Percentiles rank a stretch among this genome's conserved stretches.
Evolutionary conservation across 2,888 invertebrate genomes (phyloP).

Genomic region (Athripsodes cinereus): DNA sequence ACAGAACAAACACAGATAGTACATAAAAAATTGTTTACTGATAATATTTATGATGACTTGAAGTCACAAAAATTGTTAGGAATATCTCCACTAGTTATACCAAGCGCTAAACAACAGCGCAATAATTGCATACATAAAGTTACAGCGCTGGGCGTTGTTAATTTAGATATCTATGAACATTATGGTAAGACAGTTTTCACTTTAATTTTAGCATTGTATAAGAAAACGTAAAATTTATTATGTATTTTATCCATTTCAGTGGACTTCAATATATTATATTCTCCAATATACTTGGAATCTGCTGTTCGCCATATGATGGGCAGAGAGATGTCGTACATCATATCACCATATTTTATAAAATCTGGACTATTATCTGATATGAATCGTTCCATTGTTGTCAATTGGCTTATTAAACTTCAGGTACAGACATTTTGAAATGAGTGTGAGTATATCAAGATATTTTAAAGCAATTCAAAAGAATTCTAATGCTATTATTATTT

Average conservation of each 20-base stretch:
- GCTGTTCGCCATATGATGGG: slow-evolving; percentile 18
- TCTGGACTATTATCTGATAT: slow-evolving; percentile 19
- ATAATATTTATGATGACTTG: not conserved
- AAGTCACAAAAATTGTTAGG: not conserved
- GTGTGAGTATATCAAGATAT: too few species aligned
- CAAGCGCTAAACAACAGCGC: slow-evolving; percentile 1
- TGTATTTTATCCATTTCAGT: slow-evolving; percentile 17
- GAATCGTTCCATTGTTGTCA: slow-evolving; percentile 25
- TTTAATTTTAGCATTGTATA: too few species aligned
- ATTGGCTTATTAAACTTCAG: slow-evolving; percentile 26
- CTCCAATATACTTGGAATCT: slow-evolving; percentile 17
- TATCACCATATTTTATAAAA: slow-evolving; percentile 21
- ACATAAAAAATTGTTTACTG: not conserved
- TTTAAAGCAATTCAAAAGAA: too few species aligned
- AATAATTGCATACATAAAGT: not conserved
- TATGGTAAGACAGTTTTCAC: slow-evolving; percentile 9
- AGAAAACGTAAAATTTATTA: not conserved
- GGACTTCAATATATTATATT: slow-evolving; percentile 19
- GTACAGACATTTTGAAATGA: too few species aligned
- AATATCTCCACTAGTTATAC: slow-evolving; percentile 1
- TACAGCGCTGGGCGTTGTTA: slow-evolving; percentile 19
- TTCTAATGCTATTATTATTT: slow-evolving; percentile 1
- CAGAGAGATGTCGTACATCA: slow-evolving; percentile 17
- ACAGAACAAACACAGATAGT: not conserved
- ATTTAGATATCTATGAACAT: slow-evolving; percentile 22